Percentiles rank a stretch among this genome's conserved stretches.
Evolutionary conservation across 2,113 vertebrate species (phyloP).

Genomic region (Serinus canaria): DNA sequence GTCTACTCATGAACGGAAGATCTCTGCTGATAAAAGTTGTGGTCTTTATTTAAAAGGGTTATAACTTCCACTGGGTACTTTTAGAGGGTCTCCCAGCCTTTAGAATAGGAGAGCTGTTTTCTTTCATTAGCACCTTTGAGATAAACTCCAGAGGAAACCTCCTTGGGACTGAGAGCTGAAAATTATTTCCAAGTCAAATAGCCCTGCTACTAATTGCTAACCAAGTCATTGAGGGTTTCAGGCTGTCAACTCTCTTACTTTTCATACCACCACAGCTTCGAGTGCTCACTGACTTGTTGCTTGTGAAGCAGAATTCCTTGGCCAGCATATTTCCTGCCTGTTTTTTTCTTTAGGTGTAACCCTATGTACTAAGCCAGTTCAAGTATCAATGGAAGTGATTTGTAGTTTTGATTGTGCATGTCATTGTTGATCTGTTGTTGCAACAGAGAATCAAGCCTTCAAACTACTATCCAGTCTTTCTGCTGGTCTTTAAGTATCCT

Average conservation of each 20-base stretch:
- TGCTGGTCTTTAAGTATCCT: neutral
- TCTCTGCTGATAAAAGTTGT: neutral
- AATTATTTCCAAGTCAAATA: neutral
- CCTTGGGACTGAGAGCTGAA: neutral
- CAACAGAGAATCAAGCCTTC: accelerated
- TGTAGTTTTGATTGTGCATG: neutral
- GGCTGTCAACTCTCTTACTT: neutral
- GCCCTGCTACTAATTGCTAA: neutral
- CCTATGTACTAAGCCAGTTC: neutral
- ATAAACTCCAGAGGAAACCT: neutral
- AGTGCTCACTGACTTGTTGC: neutral
- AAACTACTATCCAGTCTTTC: neutral
- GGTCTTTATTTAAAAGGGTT: neutral
- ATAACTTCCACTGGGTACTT: neutral
- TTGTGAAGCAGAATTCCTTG: neutral
- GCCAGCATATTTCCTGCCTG: neutral
- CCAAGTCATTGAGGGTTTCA: neutral
- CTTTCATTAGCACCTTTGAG: neutral
- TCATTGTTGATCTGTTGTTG: neutral
- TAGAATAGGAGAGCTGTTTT: neutral
- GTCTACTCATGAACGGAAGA: neutral
- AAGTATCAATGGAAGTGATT: neutral
- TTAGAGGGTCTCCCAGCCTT: neutral
- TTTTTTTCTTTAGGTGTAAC: neutral
- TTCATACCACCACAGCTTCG: neutral